Percentiles rank a stretch among this genome's conserved stretches.
These are phyloP conservation scores for Vulpes vulpes DNA, from an alignment of 2,113 vertebrate genomes.

Conservation along the genomic window DNA sequence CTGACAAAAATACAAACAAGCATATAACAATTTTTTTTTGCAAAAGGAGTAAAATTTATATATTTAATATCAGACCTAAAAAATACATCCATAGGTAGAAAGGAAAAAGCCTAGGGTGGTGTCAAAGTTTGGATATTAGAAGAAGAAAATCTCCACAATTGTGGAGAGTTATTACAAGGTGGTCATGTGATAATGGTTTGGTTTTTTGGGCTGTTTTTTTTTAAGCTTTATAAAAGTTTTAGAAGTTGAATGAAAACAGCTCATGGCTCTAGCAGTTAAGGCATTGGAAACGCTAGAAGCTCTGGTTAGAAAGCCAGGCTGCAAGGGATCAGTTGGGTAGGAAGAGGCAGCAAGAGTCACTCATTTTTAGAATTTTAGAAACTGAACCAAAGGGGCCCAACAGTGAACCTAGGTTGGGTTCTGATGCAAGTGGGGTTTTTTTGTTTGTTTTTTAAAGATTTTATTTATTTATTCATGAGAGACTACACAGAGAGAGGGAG, in stretches of 20 bases:
- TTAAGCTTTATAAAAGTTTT: background rate
- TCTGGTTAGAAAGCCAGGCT: background rate
- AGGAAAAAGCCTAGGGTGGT: background rate
- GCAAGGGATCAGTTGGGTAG: background rate
- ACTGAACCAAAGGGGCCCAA: background rate
- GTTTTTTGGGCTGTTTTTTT: background rate
- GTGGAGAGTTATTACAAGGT: background rate
- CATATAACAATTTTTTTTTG: background rate
- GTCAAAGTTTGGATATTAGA: background rate
- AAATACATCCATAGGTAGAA: background rate
- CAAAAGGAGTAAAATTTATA: background rate
- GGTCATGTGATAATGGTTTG: background rate
- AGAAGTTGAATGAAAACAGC: background rate
- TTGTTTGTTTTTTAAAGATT: no score
- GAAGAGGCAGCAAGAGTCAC: background rate
- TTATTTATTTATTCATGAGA: no score
- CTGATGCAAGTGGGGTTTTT: background rate
- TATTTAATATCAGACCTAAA: constrained; percentile 17
- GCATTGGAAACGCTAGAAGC: background rate
- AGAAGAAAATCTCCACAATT: background rate
- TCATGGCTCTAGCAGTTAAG: background rate
- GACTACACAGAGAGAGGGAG: no score
- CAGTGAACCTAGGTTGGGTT: background rate
- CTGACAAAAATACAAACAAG: constrained; percentile 30
- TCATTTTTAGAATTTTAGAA: background rate